Evolutionary conservation across 2,113 vertebrate genomes (phyloP), one percentile per base, ranked within the genome.

Genomic region (Tupaia tana): DNA sequence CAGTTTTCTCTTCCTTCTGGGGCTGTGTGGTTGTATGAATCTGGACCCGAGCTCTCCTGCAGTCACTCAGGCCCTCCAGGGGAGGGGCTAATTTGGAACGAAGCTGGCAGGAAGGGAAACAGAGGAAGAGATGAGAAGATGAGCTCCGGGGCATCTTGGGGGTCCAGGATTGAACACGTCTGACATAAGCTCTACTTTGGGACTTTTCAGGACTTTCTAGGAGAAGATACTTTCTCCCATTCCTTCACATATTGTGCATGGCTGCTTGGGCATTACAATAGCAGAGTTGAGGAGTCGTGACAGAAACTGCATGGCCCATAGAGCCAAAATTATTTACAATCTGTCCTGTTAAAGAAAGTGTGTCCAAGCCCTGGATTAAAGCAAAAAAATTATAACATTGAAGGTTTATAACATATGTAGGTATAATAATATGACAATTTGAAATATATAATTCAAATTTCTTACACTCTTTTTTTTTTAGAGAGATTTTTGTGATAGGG

Each of bases 261-360:
- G 64, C 24, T 75, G 69, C 70, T 90, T 79, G 63, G 79, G 29
- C 29, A 12, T 74, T 78, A 71, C 15, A 78, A 43, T 2, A 69
- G 25, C 52, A 52, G 63, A 90, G 8, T 29, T 96, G 43, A 74
- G n/a, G 54, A 84, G 34, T 27, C 82, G n/a, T 80, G 67, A n/a
- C 25, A 59, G 66, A 97, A 87, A 83, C 29, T 56, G 7, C 67
- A 18, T n/a, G 52, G 79, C 61, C 25, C 25, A 9, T 1, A n/a
- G 13, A 90, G 70, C 10, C 85, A 54, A 74, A 94, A 92, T 63
- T 92, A 83, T 86, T 92, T 80, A 85, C 24, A 19, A 66, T 73
- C 19, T 79, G 64, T 12, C 13, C 43, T 19, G 74, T 91, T 59
- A 86, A 9, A 89, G 75, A 58, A 82, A 93, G 63, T 24, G 15